phyloP scores from a whole-genome alignment of 2,113 vertebrate genomes.

The Anguilla rostrata region DNA sequence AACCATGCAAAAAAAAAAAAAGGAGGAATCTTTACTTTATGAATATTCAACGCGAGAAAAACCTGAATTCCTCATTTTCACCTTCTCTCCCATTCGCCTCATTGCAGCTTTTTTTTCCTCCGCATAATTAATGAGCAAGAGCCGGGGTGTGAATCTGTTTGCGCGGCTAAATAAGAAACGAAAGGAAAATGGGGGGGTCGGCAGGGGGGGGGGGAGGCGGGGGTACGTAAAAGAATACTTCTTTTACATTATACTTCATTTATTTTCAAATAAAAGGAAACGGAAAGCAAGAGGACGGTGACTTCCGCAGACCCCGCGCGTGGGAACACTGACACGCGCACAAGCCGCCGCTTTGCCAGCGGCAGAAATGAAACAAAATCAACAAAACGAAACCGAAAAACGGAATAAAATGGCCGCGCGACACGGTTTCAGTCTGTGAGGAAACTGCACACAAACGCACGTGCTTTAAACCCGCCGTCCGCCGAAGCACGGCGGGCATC shows the following conservation, averaged over 20 bases:
- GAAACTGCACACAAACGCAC: too few species aligned
- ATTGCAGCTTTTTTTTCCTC: constrained; percentile 72
- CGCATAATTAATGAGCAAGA: constrained; percentile 78
- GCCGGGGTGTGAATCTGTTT: constrained; percentile 74
- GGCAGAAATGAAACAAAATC: too few species aligned
- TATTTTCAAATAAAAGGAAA: not conserved
- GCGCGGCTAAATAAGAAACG: constrained; percentile 65
- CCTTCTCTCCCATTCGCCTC: constrained; percentile 64
- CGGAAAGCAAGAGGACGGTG: not conserved
- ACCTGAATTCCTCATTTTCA: constrained; percentile 76
- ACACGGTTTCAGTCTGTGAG: too few species aligned
- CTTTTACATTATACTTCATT: constrained; percentile 12
- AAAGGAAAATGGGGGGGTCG: constrained; percentile 31
- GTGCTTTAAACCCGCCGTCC: too few species aligned
- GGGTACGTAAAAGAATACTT: constrained; percentile 33
- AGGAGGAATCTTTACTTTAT: constrained; percentile 71
- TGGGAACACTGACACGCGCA: not conserved
- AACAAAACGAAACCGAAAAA: too few species aligned
- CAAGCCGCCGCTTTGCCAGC: too few species aligned
- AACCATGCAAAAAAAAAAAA: constrained; percentile 56
- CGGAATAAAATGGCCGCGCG: too few species aligned
- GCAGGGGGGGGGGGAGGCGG: constrained; percentile 29
- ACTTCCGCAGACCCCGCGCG: not conserved
- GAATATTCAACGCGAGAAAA: constrained; percentile 75
- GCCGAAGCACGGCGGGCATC: too few species aligned